Evolutionary conservation across 2,797 vertebrate species (phyloP).

Genomic region (Clarias fuscus): DNA sequence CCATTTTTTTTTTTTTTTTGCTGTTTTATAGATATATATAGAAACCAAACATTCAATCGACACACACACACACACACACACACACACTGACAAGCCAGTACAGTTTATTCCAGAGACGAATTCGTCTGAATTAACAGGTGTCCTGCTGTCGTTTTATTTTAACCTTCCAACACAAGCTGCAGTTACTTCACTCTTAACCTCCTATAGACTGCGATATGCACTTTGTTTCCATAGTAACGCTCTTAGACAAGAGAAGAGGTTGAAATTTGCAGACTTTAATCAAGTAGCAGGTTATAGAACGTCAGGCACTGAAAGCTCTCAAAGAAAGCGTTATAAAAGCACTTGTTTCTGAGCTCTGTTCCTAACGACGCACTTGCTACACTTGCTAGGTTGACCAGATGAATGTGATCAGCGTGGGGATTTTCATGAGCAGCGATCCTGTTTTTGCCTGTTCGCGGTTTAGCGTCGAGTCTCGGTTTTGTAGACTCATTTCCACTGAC

Average conservation of each 20-base stretch:
- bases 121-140: conserved; percentile 15
- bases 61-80: not conserved
- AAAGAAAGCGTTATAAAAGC: conserved; percentile 54
- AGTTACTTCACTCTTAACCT: conserved; percentile 40
- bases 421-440: not conserved
- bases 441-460: not conserved
- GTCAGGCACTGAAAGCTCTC: conserved; percentile 48
- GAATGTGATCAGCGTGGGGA: conserved; percentile 1
- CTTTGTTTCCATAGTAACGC: conserved; percentile 72
- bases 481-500: not conserved
- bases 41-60: conserved; percentile 22
- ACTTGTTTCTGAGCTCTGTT: conserved; percentile 34
- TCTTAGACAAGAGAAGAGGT: conserved; percentile 46
- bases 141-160: conserved; percentile 31
- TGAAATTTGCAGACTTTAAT: conserved; percentile 52
- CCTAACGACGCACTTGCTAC: not conserved
- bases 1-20: not conserved
- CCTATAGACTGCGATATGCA: conserved; percentile 49
- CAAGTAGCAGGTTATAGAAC: conserved; percentile 41
- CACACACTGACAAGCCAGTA: not conserved
- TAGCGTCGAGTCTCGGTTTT: not conserved
- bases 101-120: not conserved
- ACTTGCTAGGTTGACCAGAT: conserved; percentile 18
- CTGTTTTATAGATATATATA: not conserved
- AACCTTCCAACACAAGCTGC: conserved; percentile 40